phyloP scores from a whole-genome alignment of 2,113 vertebrate genomes.

The Nyctereutes procyonoides region DNA sequence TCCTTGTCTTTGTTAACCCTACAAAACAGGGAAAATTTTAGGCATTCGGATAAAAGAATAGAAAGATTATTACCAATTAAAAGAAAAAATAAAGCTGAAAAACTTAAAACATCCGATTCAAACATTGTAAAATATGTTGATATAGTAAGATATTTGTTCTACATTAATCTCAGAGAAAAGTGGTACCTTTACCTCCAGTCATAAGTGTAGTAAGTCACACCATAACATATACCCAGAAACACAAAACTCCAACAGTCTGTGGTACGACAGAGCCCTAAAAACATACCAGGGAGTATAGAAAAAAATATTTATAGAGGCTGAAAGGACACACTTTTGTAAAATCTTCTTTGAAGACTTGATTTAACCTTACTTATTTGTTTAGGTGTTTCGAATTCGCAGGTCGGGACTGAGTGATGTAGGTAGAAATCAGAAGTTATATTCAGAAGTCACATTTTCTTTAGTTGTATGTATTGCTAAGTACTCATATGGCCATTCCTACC shows the following conservation, averaged over 20 bases:
- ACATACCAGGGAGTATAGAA: neutral
- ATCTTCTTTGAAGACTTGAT: neutral
- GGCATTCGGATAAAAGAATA: neutral
- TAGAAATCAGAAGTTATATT: neutral
- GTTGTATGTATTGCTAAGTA: neutral
- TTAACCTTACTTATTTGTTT: slow-evolving; percentile 22
- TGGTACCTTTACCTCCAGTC: neutral
- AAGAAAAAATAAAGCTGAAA: neutral
- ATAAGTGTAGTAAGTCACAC: neutral
- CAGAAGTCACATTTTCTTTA: slow-evolving; percentile 36
- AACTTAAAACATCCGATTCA: neutral
- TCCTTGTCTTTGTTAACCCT: slow-evolving; percentile 19
- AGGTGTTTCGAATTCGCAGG: neutral
- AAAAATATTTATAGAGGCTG: neutral
- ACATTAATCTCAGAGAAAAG: neutral
- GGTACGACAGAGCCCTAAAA: neutral
- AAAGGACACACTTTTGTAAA: slow-evolving; percentile 14
- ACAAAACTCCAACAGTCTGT: neutral
- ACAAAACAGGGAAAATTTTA: neutral
- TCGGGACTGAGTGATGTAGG: neutral
- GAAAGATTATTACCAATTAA: slow-evolving; percentile 6
- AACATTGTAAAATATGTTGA: neutral
- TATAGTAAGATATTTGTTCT: neutral
- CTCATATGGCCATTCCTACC: neutral
- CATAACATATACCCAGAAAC: neutral